Conservation (phyloP, 2,888 invertebrate species). For the Parthenolecanium corni region DNA sequence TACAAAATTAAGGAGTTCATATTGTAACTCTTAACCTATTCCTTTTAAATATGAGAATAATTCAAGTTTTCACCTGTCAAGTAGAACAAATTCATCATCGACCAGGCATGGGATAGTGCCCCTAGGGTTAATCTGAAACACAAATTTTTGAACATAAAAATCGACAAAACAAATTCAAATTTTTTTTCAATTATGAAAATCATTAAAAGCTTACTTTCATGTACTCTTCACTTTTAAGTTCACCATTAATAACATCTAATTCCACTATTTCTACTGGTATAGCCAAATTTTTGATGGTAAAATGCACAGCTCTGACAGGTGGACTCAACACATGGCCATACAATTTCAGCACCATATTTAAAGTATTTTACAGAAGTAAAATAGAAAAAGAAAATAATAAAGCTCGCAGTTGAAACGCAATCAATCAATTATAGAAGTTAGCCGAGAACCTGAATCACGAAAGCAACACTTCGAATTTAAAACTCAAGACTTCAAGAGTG, state of each 20-base stretch:
- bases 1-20: too few relatives aligned
- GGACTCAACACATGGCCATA: constrained; percentile 4
- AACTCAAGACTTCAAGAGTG: too few relatives aligned
- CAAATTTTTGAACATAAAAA: too few relatives aligned
- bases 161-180: too few relatives aligned
- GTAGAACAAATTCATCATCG: constrained; percentile 5
- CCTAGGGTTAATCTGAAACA: constrained; percentile 3
- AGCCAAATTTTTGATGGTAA: constrained; percentile 1
- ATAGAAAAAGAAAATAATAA: too few relatives aligned
- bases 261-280: not conserved
- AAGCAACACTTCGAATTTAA: too few relatives aligned
- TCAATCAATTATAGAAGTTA: too few relatives aligned
- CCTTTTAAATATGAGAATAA: not conserved
- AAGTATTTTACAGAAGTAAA: too few relatives aligned
- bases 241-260: constrained; percentile 1
- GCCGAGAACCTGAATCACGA: too few relatives aligned
- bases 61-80: not conserved
- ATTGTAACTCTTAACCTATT: too few relatives aligned
- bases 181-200: too few relatives aligned
- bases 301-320: constrained; percentile 4
- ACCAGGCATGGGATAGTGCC: constrained; percentile 2
- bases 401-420: too few relatives aligned
- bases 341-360: constrained; percentile 4
- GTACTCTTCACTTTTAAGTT: constrained; percentile 3
- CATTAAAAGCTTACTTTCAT: constrained; percentile 10